Conservation (phyloP, 92 coral and sea anemone species). For the Phenganax stokvisi region DNA sequence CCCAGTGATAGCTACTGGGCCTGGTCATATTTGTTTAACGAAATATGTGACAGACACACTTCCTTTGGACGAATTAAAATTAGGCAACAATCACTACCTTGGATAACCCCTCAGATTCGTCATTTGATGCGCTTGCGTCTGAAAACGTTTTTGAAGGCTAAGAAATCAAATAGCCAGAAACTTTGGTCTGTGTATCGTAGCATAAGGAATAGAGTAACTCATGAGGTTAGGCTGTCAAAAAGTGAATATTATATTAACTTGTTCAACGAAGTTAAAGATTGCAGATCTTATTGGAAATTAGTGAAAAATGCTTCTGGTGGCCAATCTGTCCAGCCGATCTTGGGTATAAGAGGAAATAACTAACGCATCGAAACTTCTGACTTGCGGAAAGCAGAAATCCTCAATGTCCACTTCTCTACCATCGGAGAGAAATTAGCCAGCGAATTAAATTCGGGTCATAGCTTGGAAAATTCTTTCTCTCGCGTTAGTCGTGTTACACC, state of each 20-base stretch:
- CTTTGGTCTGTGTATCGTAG: slow-evolving; percentile 42
- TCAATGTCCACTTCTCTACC: slow-evolving; percentile 43
- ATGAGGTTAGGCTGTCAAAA: slow-evolving; percentile 41
- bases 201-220: slow-evolving; percentile 44
- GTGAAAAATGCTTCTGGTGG: slow-evolving; percentile 27
- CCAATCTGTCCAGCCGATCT: slow-evolving; percentile 23
- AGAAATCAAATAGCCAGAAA: slow-evolving; percentile 22
- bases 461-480: too few species aligned
- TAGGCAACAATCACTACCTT: slow-evolving; percentile 45
- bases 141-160: slow-evolving; percentile 36
- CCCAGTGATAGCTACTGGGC: slow-evolving; percentile 46
- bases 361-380: slow-evolving; percentile 28
- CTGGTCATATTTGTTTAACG: slow-evolving; percentile 37
- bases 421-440: too few species aligned
- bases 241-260: not conserved
- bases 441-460: too few species aligned
- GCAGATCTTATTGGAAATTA: slow-evolving; percentile 47
- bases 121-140: slow-evolving; percentile 44
- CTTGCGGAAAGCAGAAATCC: slow-evolving; percentile 39
- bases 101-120: slow-evolving; percentile 50
- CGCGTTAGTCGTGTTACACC: too few species aligned
- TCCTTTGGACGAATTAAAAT: slow-evolving; percentile 42
- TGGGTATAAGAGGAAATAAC: slow-evolving; percentile 33
- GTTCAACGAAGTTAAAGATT: slow-evolving; percentile 42
- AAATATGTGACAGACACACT: slow-evolving; percentile 40